Percentiles rank a stretch among this genome's conserved stretches.
phyloP scores from a whole-genome alignment of 2,797 vertebrate species.

The Sebastes iracundus region DNA sequence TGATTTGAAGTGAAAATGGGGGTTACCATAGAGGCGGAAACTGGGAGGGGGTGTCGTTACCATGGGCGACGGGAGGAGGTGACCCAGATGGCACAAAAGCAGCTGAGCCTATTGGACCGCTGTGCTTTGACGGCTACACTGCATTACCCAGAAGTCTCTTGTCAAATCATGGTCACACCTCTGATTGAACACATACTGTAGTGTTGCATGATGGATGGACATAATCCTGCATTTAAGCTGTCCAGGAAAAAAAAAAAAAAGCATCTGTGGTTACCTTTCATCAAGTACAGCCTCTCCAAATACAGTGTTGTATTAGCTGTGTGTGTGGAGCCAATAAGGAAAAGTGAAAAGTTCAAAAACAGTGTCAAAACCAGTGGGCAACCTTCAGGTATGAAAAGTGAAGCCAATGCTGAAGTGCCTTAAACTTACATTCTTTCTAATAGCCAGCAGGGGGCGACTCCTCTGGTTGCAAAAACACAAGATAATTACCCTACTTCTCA shows the following conservation, averaged over 20 bases:
- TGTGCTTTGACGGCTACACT: constrained; percentile 34
- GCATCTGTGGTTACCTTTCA: constrained; percentile 11
- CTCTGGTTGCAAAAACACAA: no score
- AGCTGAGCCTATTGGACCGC: constrained; percentile 41
- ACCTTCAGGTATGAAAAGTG: no score
- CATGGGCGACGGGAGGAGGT: constrained; percentile 54
- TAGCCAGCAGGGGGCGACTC: no score
- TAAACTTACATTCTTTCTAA: no score
- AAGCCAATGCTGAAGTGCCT: no score
- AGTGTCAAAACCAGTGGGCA: neutral
- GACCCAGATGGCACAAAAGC: constrained; percentile 65
- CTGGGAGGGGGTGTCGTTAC: constrained; percentile 57
- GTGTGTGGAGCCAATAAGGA: constrained; percentile 25
- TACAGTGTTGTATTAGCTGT: neutral
- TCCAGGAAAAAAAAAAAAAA: neutral
- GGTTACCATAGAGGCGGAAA: constrained; percentile 52
- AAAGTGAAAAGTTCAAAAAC: constrained; percentile 17
- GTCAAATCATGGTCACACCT: neutral
- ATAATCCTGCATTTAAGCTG: neutral
- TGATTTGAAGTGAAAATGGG: constrained; percentile 53
- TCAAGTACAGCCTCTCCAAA: constrained; percentile 18
- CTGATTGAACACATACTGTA: neutral
- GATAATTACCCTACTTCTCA: no score
- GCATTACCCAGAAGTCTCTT: constrained; percentile 13
- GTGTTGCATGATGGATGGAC: neutral